These are phyloP conservation scores for Apocheima hispidaria DNA, from an alignment of 2,888 invertebrate species.

Conservation along the genomic window DNA sequence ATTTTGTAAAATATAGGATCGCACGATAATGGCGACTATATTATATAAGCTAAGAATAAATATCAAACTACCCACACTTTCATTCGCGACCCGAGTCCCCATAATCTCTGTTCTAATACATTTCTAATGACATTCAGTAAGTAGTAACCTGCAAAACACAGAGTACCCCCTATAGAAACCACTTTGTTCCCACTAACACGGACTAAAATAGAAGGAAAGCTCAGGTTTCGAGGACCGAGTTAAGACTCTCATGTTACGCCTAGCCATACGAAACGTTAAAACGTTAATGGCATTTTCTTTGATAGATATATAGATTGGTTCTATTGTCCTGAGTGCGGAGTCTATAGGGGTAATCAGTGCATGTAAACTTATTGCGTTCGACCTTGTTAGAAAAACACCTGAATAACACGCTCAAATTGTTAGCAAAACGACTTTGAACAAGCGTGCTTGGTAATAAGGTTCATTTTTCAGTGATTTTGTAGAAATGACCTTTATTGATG, in stretches of 20 bases:
- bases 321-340: no score
- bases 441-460: neutral
- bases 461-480: neutral
- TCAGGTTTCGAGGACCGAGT: no score
- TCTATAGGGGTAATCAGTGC: neutral
- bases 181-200: no score
- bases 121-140: neutral
- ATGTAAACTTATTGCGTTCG: neutral
- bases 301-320: no score
- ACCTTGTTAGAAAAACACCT: neutral
- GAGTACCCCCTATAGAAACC: no score
- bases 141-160: neutral
- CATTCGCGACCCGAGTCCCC: neutral
- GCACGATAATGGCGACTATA: neutral
- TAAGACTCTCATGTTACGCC: no score
- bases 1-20: no score
- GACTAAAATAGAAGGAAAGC: no score
- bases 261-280: no score
- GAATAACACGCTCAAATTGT: neutral
- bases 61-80: conserved; percentile 13
- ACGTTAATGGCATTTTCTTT: no score
- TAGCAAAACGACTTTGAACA: neutral
- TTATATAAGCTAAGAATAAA: neutral
- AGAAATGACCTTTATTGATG: no score
- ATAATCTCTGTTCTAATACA: conserved; percentile 5